Conservation (phyloP, 2,113 vertebrate species). For the Spea bombifrons region DNA sequence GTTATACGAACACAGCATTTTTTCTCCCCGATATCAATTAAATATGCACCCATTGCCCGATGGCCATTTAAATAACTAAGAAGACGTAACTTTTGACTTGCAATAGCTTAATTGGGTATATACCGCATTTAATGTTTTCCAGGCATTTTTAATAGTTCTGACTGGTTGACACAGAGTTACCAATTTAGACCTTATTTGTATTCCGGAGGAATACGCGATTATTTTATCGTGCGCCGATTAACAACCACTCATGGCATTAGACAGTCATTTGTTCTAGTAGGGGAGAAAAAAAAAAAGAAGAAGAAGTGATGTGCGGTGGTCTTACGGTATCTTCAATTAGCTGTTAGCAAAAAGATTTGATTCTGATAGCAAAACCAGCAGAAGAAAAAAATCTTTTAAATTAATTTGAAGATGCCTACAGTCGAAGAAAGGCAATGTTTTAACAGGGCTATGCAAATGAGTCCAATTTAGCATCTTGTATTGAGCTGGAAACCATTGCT, state of each 20-base stretch:
- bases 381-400: constrained; percentile 71
- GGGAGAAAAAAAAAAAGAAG: constrained; percentile 46
- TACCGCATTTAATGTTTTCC: constrained; percentile 54
- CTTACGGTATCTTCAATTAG: constrained; percentile 71
- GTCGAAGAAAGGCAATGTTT: constrained; percentile 84
- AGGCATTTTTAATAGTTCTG: constrained; percentile 53
- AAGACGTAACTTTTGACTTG: constrained; percentile 52
- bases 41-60: constrained; percentile 38
- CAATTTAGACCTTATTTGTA: constrained; percentile 51
- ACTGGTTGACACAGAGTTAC: constrained; percentile 51
- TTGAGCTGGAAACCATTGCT: constrained; percentile 97
- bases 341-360: constrained; percentile 70
- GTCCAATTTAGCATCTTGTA: constrained; percentile 95
- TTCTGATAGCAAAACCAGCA: constrained; percentile 67
- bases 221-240: constrained; percentile 55
- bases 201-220: constrained; percentile 46
- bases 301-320: constrained; percentile 55
- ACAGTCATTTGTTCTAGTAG: constrained; percentile 57
- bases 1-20: constrained; percentile 32
- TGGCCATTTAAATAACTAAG: constrained; percentile 48
- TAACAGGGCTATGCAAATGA: constrained; percentile 93
- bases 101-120: constrained; percentile 48
- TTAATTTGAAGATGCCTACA: constrained; percentile 87
- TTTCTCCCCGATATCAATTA: constrained; percentile 37
- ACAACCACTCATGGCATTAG: constrained; percentile 57